Evolutionary conservation across 2,113 vertebrate species (phyloP), one percentile per base, ranked within the genome.

Genomic region (Tursiops truncatus): DNA sequence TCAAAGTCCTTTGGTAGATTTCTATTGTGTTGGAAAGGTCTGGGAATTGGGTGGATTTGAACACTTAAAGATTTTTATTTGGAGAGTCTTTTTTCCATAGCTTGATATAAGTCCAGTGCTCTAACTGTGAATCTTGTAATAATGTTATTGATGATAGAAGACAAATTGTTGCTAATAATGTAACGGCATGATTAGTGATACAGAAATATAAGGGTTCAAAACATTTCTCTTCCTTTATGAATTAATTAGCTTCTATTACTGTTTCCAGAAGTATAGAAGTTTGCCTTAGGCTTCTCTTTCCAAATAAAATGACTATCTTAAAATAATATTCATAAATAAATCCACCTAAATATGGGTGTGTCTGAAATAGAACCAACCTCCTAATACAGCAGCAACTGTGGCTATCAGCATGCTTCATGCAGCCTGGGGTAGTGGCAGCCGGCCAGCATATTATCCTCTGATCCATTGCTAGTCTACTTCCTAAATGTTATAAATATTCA

Each of bases 401-500:
- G 91, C 97, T 95, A 98, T 95, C 94, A 97, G 97, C 92, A 60
- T 33, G 90, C 91, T 98, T 92, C 92, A 74, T 20, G 23, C 65
- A 98, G 97, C 94, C 97, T 95, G 97, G 97, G 97, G 71, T 58
- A 93, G 97, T 98, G 98, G 98, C 98, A 98, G 97, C 44, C 65
- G 96, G 98, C 98, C 98, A 98, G 95, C 76, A 95, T 38, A 97
- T 98, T 98, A 98, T 96, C 97, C 98, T 96, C 98, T 98, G 98
- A 98, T 98, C 98, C 98, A 97, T 94, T 98, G 97, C 98, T 97
- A 97, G 95, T 53, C 82, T 95, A 98, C 98, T 97, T 98, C 98
- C 97, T 96, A 96, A 98, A 98, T 98, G 97, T 97, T 98, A 99
- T 99, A 98, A 99, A 99, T 99, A 99, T 99, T 98, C 98, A 99